Base-by-base conservation (phyloP, 2,797 vertebrate species). In the Tapera naevia region DNA sequence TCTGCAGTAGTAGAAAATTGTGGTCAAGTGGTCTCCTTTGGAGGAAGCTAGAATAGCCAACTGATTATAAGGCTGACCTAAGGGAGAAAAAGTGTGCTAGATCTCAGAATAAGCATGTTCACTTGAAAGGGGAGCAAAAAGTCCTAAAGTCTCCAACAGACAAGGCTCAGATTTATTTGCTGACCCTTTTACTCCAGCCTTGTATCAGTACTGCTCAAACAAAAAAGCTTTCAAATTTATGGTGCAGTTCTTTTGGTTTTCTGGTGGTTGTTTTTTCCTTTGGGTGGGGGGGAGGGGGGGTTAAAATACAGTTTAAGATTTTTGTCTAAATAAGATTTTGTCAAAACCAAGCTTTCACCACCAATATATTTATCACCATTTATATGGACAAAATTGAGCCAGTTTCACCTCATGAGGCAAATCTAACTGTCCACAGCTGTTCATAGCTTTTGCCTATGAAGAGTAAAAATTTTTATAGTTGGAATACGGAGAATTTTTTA, bases 1-100 rank as follows among this genome's bases (percentile, higher is more conserved):
- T 98, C 99, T 99, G 98, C 99, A 99, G 98, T 99, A 99, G 98
- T 99, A 99, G 98, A 99, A 99, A 98, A 99, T 99, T 92, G 99
- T 99, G 97, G 99, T 99, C 97, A 99, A 98, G 97, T 99, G 99
- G 97, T 99, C 99, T 97, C 99, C 99, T 98, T 99, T 99, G 78
- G 99, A 99, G 83, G 99, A 99, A 94, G 99, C 99, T 97, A 99
- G 96, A 97, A 99, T 99, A 97, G 99, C 99, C 98, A 99, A 98
- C 98, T 99, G 99, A 98, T 99, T 99, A 96, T 99, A 99, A 51
- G 99, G 99, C 97, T 99, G 99, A 98, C 99, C 99, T 99, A 97
- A 70, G 76, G 73, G 30, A 96, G 62, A 93, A 88, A 92, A 80
- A 64, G 32, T 1, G 2, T 6, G 9, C 24, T 39, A 16, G 7